phyloP scores from a whole-genome alignment of 1,140 invertebrate genomes.

The Octopus sinensis region DNA sequence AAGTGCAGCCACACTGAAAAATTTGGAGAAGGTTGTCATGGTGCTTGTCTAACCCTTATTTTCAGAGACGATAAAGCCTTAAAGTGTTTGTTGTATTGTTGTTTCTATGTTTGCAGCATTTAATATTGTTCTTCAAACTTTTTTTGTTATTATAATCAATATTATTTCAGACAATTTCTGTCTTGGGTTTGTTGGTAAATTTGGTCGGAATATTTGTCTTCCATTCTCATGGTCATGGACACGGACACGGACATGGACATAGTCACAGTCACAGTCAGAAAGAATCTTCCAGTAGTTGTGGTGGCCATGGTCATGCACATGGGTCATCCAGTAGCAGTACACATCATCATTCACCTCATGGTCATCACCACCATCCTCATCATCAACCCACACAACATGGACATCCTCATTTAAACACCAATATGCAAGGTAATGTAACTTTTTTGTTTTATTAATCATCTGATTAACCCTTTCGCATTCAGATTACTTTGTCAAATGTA shows the following conservation, averaged over 20 bases:
- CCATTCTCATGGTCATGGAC: conserved; percentile 66
- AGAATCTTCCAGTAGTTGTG: conserved; percentile 35
- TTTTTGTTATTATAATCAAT: too few species aligned
- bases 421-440: conserved; percentile 64
- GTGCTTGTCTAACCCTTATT: too few species aligned
- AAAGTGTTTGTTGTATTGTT: too few species aligned
- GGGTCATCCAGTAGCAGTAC: conserved; percentile 29
- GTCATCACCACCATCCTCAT: conserved; percentile 56
- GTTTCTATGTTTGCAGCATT: too few species aligned
- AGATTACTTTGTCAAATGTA: too few species aligned
- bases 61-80: too few species aligned
- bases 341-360: too few species aligned
- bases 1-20: too few species aligned
- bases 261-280: conserved; percentile 33
- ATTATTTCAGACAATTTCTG: conserved; percentile 72
- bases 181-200: conserved; percentile 90
- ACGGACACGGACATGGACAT: conserved; percentile 51
- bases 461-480: too few species aligned
- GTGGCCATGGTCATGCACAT: conserved; percentile 56
- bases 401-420: conserved; percentile 61
- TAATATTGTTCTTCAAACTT: too few species aligned
- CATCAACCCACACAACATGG: conserved; percentile 40
- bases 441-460: too few species aligned
- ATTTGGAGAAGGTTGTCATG: too few species aligned
- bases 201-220: conserved; percentile 95